Base-by-base conservation (phyloP, 1,140 invertebrate species). In the Bombus waltoni region DNA sequence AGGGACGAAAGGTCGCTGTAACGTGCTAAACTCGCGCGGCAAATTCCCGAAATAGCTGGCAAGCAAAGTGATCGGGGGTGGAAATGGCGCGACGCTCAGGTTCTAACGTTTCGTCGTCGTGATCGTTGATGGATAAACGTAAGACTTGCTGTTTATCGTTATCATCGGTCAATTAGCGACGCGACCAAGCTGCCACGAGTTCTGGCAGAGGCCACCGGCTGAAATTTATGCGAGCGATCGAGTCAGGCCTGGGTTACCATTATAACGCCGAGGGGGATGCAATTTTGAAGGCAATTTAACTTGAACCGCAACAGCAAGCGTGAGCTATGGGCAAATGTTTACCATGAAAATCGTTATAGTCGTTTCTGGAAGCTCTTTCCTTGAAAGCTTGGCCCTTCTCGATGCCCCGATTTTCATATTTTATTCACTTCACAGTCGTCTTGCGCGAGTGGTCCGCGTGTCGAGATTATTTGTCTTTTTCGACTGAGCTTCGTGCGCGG, bases 241-340 rank as follows among this genome's bases (percentile, higher is more conserved):
- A 75, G 77, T 66, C 82, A 59, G 76, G 72, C 83, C 76, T 8
- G 40, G 47, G 76, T 85, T 85, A 82, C 77, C 87, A 68, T 78
- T 83, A 83, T 77, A 70, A 83, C 75, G 62, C 62, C 77, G 71
- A 68, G 83, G 82, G 87, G 77, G 68, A 84, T 83, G 90, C 90
- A 91, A 90, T 91, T 91, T 91, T 91, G 84, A 90, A 91, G 90
- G 90, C 89, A 91, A 91, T 91, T 91, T 91, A 91, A 91, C 90
- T 91, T 91, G 87, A 90, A 88, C 84, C 83, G 81, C 90, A 89
- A 70, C 77, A 78, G 77, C 89, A 78, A 85, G 76, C 89, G 80
- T 84, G 81, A 88, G 84, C 87, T 85, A 85, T 62, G 78, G 83
- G 84, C 81, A 89, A 90, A 90, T 91, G 87, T 91, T 91, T 91